Percentiles rank a stretch among this genome's conserved stretches.
phyloP scores from a whole-genome alignment of 2,113 vertebrate species.

The human (Homo sapiens) region GRCh38 chr14:83235501-83236000 shows the following conservation, averaged over 20 bases:
- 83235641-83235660: not conserved
- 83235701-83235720: not conserved
- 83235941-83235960: constrained; percentile 40
- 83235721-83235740: not conserved
- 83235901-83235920: not conserved
- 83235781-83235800: not conserved
- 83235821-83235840: not conserved
- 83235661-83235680: not conserved
- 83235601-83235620: not conserved
- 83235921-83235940: not conserved
- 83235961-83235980: constrained; percentile 26
- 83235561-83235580: not conserved
- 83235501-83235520: not conserved
- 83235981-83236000: constrained; percentile 35
- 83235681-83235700: not conserved
- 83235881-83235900: not conserved
- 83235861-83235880: not conserved
- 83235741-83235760: not conserved
- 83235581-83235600: not conserved
- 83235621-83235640: not conserved
- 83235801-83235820: not conserved
- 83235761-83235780: not conserved
- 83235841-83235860: not conserved
- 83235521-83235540: not conserved
- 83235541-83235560: not conserved